Base-by-base conservation (phyloP, 2,888 invertebrate species). In the Ophion slaviceki region DNA sequence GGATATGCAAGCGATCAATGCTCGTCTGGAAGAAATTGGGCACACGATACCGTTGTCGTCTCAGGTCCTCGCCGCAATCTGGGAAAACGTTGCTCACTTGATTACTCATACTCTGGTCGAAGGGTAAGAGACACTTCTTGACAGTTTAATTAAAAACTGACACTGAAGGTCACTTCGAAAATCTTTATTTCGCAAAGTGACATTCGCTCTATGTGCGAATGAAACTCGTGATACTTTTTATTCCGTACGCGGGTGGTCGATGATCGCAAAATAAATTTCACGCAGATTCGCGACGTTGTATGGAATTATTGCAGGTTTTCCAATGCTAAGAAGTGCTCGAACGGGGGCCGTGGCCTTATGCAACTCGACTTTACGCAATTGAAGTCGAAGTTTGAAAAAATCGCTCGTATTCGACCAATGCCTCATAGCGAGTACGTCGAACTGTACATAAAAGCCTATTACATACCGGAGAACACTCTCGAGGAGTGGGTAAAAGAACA, bases 281-380 rank as follows among this genome's bases (percentile, higher is more conserved):
- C 20, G 24, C 3, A 24, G 68, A 64, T 70, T 40, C 40, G 8
- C 6, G 84, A 45, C 82, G 66, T 8, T 89, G 6, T 40, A 80
- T n/a, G 24, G 14, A 24, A 2, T 47, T 76, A 28, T 82, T 94
- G 94, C 94, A 95, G 97, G 47, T 99, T 97, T 94, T 97, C 98
- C 0, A 97, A 96, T 91, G 97, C 98, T 0, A 98, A 97, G 86
- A 99, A 98, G 93, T 99, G 99, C 94, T 97, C 98, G 0, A 98
- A 98, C 89, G 99, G 98, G 36, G 99, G 99, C 0, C 95, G 99
- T 61, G 99, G 99, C 0, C 94, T 99, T 11, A 99, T 99, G 99
- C 99, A 99, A 92, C 95, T 99, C 32, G 99, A 99, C 95, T 99
- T 98, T 92, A 98, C 98, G 8, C 99, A 99, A 93, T 96, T 99